Conservation (phyloP, 2,888 invertebrate species). For the Ametastegia equiseti region DNA sequence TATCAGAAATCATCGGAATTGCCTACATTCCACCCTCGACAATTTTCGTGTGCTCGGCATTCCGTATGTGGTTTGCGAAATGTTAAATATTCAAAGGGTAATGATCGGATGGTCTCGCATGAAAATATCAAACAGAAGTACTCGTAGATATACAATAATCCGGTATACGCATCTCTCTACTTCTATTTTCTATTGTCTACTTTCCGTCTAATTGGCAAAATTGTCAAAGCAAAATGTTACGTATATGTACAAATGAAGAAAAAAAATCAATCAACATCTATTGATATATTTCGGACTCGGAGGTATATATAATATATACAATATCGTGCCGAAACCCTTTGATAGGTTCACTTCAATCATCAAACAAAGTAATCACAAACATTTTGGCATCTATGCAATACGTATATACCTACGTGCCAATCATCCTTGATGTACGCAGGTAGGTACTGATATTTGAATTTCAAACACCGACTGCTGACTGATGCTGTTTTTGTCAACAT, state of each 20-base stretch:
- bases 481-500: conserved; percentile 11
- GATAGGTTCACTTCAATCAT: neutral
- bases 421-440: neutral
- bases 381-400: neutral
- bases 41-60: neutral
- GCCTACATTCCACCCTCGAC: neutral
- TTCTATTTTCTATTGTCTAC: too few species aligned
- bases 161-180: too few species aligned
- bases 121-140: conserved; percentile 17
- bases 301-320: neutral
- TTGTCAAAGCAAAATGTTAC: too few species aligned
- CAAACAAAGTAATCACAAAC: neutral
- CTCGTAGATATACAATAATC: too few species aligned
- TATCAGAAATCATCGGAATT: neutral
- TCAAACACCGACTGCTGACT: neutral
- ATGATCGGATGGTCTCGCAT: conserved; percentile 18
- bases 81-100: conserved; percentile 22
- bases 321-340: neutral
- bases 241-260: too few species aligned
- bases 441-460: conserved; percentile 22
- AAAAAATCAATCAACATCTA: neutral
- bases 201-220: too few species aligned
- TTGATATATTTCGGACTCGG: neutral
- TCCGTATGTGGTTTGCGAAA: neutral
- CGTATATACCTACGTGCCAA: neutral